phyloP scores from a whole-genome alignment of 2,888 invertebrate genomes.

The Thumatha senex region DNA sequence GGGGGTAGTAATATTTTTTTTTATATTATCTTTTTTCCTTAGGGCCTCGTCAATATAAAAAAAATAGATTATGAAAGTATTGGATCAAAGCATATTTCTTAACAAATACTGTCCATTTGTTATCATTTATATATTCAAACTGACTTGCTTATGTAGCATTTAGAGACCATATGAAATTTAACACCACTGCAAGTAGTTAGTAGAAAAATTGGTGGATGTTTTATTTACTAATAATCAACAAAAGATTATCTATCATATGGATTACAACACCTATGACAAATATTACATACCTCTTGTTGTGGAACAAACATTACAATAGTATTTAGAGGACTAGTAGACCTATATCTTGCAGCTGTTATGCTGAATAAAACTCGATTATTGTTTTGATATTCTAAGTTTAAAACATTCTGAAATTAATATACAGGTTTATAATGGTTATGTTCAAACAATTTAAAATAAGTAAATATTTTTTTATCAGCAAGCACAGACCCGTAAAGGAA shows the following conservation, averaged over 20 bases:
- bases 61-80: too few relatives aligned
- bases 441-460: conserved; percentile 14
- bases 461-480: conserved; percentile 16
- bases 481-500: conserved; percentile 59
- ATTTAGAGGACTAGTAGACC: conserved; percentile 91
- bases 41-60: too few relatives aligned
- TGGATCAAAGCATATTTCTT: too few relatives aligned
- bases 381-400: conserved; percentile 67
- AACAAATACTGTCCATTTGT: too few relatives aligned
- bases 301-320: conserved; percentile 98
- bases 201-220: too few relatives aligned
- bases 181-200: too few relatives aligned
- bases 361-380: conserved; percentile 64
- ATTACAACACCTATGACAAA: not conserved
- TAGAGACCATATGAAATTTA: too few relatives aligned
- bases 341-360: conserved; percentile 61
- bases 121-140: too few relatives aligned
- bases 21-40: too few relatives aligned
- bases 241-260: not conserved
- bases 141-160: too few relatives aligned
- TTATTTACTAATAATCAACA: not conserved
- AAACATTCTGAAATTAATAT: conserved; percentile 65
- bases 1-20: too few relatives aligned
- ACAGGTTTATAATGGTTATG: conserved; percentile 41
- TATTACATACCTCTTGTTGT: conserved; percentile 93